Base-by-base conservation (phyloP, 2,888 invertebrate species). In the Cremastinae sp. region DNA sequence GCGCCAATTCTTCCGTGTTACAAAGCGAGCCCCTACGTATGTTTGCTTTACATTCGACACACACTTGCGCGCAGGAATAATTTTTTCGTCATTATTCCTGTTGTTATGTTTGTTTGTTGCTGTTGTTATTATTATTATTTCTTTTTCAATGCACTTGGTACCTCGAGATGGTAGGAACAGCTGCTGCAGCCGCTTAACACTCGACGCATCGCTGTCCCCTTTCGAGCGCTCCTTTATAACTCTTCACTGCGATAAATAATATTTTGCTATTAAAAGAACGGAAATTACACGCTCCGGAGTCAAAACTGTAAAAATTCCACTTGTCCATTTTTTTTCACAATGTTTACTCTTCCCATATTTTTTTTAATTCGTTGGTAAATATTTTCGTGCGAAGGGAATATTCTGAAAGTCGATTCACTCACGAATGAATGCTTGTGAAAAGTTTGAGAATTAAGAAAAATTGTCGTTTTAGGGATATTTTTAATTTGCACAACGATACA, bases 91-190 rank as follows among this genome's bases (percentile, higher is more conserved):
- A 5, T 28, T 28, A 28, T 28, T 28, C 28, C 28, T 28, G 28
- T 5, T 28, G 28, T 28, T 28, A 5, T 5, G 2, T 2, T 28
- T 28, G 5, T 28, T 39, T 28, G 28, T 5, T 28, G 28, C 5
- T 28, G 5, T 28, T 39, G 16, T 70, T 61, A 9, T 51, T 14
- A 61, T 61, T 22, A 12, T 20, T 47, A 22, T 41, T 39, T 45
- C 56, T 53, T 58, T 47, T 39, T 39, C 8, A 22, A 18, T 65
- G 59, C 51, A 69, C 51, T 58, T 47, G 65, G 69, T 84, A 85
- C 83, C 85, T 84, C 83, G 79, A 83, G 78, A 74, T 80, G 80
- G 78, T 74, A 73, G 69, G 84, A 84, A 82, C 85, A 84, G 83
- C 83, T 83, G 83, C 82, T 77, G 68, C 83, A 83, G 68, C 81